phyloP scores from a whole-genome alignment of 2,113 vertebrate species.

The Hiodon alosoides region DNA sequence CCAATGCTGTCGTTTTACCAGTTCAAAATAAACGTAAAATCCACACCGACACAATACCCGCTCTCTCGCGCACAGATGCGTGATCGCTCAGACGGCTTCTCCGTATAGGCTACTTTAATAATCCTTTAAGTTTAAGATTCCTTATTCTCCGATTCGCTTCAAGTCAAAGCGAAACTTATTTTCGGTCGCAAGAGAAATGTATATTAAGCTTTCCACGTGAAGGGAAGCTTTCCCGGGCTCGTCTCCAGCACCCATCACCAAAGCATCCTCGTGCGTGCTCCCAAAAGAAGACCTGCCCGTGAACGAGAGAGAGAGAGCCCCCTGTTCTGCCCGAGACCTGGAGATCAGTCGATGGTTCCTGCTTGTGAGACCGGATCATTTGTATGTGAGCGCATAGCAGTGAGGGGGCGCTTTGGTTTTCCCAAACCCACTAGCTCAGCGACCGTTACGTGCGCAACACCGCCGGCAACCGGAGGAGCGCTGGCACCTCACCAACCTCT shows the following conservation, averaged over 20 bases:
- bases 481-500: slow-evolving; percentile 35
- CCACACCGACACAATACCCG: slow-evolving; percentile 26
- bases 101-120: slow-evolving; percentile 18
- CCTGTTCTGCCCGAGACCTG: slow-evolving; percentile 33
- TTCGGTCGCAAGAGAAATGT: slow-evolving; percentile 34
- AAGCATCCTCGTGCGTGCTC: slow-evolving; percentile 25
- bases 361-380: slow-evolving; percentile 26
- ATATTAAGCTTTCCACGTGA: slow-evolving; percentile 44
- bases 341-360: slow-evolving; percentile 41
- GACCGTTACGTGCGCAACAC: slow-evolving; percentile 25
- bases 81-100: slow-evolving; percentile 14
- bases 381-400: slow-evolving; percentile 33
- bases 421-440: slow-evolving; percentile 33
- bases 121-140: slow-evolving; percentile 32
- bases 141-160: slow-evolving; percentile 35
- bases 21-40: slow-evolving; percentile 39
- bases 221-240: slow-evolving; percentile 40
- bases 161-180: slow-evolving; percentile 35
- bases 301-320: slow-evolving; percentile 13
- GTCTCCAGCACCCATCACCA: slow-evolving; percentile 66
- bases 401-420: slow-evolving; percentile 33
- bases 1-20: slow-evolving; percentile 36
- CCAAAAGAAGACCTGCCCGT: slow-evolving; percentile 28
- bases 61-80: slow-evolving; percentile 14
- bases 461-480: slow-evolving; percentile 29